Conservation (phyloP, 2,888 invertebrate species). For the Formica aserva region DNA sequence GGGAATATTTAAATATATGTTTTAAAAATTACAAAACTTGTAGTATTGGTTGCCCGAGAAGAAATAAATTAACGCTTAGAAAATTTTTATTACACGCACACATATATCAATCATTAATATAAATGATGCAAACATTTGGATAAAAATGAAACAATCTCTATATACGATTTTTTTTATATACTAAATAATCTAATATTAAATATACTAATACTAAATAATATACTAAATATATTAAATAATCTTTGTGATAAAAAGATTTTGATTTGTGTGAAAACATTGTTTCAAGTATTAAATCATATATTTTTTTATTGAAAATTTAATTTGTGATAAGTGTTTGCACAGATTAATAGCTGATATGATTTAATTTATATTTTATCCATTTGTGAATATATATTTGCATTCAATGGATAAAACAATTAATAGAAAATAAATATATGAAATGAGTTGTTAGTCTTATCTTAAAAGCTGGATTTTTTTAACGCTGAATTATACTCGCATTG, state of each 20-base stretch:
- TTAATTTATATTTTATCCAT: constrained; percentile 9
- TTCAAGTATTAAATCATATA: not conserved
- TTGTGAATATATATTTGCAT: not conserved
- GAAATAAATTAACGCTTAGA: not conserved
- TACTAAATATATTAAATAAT: not conserved
- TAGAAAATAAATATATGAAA: not conserved
- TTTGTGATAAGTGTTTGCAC: not conserved
- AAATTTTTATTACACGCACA: not conserved
- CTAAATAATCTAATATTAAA: too few species aligned
- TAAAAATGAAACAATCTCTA: not conserved
- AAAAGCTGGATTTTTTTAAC: not conserved
- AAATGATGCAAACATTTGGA: not conserved
- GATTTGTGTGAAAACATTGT: not conserved
- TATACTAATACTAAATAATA: too few species aligned
- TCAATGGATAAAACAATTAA: not conserved
- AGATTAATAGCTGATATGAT: not conserved
- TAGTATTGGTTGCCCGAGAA: not conserved
- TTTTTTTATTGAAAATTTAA: not conserved
- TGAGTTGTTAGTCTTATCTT: not conserved
- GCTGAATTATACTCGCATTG: constrained; percentile 17
- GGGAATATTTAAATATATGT: constrained; percentile 17
- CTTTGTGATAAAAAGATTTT: not conserved
- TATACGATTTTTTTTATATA: not conserved
- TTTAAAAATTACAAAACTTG: not conserved
- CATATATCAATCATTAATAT: not conserved